A percentile compares a stretch with the other conserved stretches of the same genome.
phyloP scores from a whole-genome alignment of 37 sponge, comb jelly and placozoan species.

The Hexactinellida sp. region DNA sequence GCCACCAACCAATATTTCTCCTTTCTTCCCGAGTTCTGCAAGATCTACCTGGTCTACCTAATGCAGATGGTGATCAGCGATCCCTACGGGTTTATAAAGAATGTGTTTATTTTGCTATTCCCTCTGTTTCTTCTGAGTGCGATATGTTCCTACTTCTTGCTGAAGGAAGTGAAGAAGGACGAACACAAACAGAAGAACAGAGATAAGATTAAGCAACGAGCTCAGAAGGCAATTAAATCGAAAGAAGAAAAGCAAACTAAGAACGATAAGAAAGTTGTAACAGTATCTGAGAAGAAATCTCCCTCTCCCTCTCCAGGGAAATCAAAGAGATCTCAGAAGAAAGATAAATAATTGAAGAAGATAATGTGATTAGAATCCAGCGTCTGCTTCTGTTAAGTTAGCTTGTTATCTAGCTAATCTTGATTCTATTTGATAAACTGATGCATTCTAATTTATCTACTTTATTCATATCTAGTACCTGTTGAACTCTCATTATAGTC shows the following conservation, averaged over 20 bases:
- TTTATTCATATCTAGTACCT: too few relatives aligned
- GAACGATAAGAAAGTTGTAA: not conserved
- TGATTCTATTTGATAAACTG: too few relatives aligned
- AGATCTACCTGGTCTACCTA: not conserved
- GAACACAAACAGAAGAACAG: not conserved
- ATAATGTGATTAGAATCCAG: not conserved
- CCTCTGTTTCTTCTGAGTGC: slow-evolving; percentile 11
- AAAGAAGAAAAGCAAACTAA: not conserved
- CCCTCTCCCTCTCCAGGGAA: not conserved
- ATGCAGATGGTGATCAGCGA: not conserved
- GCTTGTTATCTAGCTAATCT: too few relatives aligned
- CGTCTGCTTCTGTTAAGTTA: too few relatives aligned
- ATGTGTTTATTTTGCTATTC: not conserved
- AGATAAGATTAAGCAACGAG: not conserved
- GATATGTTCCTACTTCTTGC: not conserved
- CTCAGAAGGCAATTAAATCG: not conserved
- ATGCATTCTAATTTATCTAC: too few relatives aligned
- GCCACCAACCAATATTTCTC: slow-evolving; percentile 1
- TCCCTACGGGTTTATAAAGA: not conserved
- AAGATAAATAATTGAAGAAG: not conserved
- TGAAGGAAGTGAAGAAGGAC: slow-evolving; percentile 9
- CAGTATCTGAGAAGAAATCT: not conserved
- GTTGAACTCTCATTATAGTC: too few relatives aligned
- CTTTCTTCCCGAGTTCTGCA: not conserved
- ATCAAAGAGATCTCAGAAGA: not conserved